A percentile compares a stretch with the other conserved stretches of the same genome.
Evolutionary conservation across 2,888 invertebrate species (phyloP).

Genomic region (Calliscelio sp.): DNA sequence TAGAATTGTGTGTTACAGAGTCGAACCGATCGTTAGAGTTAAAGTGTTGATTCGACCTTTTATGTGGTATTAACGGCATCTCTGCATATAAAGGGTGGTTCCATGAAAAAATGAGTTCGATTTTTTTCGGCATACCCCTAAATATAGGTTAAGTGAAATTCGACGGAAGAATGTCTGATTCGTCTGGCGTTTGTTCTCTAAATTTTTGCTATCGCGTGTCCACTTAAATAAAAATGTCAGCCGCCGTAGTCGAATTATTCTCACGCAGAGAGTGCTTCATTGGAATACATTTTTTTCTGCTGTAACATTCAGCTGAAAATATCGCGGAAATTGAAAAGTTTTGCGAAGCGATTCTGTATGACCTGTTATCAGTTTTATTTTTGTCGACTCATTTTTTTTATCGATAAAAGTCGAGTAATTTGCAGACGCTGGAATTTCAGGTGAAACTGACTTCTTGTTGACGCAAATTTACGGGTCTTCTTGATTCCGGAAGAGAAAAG

Average conservation of each 20-base stretch:
- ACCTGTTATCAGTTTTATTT: slow-evolving; percentile 58
- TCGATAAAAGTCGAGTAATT: slow-evolving; percentile 43
- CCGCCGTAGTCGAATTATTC: slow-evolving; percentile 43
- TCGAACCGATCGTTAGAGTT: neutral
- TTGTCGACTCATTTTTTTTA: slow-evolving; percentile 36
- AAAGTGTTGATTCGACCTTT: slow-evolving; percentile 1
- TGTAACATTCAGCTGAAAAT: slow-evolving; percentile 43
- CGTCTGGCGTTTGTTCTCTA: slow-evolving; percentile 26
- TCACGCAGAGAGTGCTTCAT: slow-evolving; percentile 36
- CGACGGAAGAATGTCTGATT: slow-evolving; percentile 28
- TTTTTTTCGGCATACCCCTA: neutral
- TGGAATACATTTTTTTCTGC: slow-evolving; percentile 48
- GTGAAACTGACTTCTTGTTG: slow-evolving; percentile 26
- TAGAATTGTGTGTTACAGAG: neutral
- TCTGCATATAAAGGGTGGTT: neutral
- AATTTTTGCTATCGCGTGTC: slow-evolving; percentile 37
- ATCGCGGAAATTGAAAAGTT: slow-evolving; percentile 64
- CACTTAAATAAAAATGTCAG: slow-evolving; percentile 50
- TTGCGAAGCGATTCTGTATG: slow-evolving; percentile 38
- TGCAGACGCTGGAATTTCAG: slow-evolving; percentile 32
- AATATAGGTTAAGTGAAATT: slow-evolving; percentile 20
- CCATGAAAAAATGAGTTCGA: slow-evolving; percentile 6
- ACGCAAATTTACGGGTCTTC: slow-evolving; percentile 26
- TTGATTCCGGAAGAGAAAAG: neutral
- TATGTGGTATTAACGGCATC: neutral